phyloP scores from a whole-genome alignment of 2,888 invertebrate species.

The Platynereis dumerilii region DNA sequence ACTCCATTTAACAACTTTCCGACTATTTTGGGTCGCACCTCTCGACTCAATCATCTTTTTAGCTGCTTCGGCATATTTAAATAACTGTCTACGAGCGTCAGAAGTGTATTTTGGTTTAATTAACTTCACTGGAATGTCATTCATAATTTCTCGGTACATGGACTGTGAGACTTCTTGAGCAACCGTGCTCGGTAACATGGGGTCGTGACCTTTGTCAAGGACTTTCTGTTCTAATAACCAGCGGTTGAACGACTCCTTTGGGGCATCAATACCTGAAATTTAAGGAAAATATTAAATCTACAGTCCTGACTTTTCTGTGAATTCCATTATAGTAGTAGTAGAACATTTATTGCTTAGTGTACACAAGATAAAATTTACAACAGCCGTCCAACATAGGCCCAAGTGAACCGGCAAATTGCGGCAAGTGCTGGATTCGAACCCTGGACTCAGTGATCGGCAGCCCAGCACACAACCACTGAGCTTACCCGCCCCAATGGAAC shows the following conservation, averaged over 20 bases:
- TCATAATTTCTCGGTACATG: conserved; percentile 98
- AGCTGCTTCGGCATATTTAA: conserved; percentile 93
- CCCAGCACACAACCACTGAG: no score
- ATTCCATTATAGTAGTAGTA: no score
- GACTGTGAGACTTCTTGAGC: conserved; percentile 89
- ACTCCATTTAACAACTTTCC: conserved; percentile 98
- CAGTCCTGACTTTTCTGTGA: no score
- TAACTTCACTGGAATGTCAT: conserved; percentile 95
- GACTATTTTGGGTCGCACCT: conserved; percentile 76
- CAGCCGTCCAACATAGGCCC: no score
- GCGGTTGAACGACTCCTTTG: conserved; percentile 91
- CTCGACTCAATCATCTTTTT: conserved; percentile 89
- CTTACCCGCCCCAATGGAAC: no score
- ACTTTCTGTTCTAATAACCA: conserved; percentile 97
- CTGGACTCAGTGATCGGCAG: no score
- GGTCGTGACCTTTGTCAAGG: conserved; percentile 86
- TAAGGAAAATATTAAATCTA: not conserved
- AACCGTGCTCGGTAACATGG: conserved; percentile 89
- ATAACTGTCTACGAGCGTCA: conserved; percentile 92
- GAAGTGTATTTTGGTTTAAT: conserved; percentile 94
- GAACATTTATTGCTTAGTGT: no score
- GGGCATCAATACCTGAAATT: conserved; percentile 80
- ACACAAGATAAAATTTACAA: no score
- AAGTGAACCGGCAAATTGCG: no score
- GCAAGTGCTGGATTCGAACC: no score